These are phyloP conservation scores for Willowsia nigromaculata DNA, from an alignment of 2,888 invertebrate genomes.

Conservation along the genomic window DNA sequence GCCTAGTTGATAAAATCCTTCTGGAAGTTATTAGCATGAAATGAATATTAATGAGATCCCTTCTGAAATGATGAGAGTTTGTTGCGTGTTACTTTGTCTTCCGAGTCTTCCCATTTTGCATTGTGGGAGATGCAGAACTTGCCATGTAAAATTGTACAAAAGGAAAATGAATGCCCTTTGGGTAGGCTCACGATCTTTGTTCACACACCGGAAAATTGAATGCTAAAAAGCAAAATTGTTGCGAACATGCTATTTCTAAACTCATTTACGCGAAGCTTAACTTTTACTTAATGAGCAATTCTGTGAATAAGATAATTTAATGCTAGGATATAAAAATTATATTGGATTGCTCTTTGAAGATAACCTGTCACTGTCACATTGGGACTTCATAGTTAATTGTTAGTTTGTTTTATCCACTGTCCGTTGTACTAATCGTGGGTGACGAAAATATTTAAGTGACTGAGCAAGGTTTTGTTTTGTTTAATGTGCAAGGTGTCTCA, in stretches of 20 bases:
- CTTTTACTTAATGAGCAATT: neutral
- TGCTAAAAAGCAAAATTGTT: neutral
- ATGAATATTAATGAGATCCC: conserved; percentile 76
- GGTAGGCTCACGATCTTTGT: conserved; percentile 28
- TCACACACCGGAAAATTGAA: neutral
- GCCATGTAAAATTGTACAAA: neutral
- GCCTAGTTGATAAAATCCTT: conserved; percentile 60
- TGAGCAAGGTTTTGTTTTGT: neutral
- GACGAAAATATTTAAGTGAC: neutral
- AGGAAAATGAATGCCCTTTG: conserved; percentile 29
- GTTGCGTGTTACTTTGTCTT: conserved; percentile 58
- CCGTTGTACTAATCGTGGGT: no score
- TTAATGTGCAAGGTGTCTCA: conserved; percentile 20
- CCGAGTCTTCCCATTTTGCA: no score
- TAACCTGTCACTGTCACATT: no score
- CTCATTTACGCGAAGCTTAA: neutral
- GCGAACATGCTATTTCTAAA: neutral
- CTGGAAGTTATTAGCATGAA: conserved; percentile 76
- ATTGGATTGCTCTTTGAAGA: no score
- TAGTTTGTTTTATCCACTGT: no score
- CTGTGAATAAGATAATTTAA: no score
- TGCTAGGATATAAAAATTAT: no score
- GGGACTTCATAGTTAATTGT: no score
- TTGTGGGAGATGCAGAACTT: neutral
- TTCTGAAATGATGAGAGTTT: conserved; percentile 56